A percentile compares a stretch with the other conserved stretches of the same genome.
These are phyloP conservation scores for Empidonax traillii DNA, from an alignment of 2,113 vertebrate species.

Conservation along the genomic window DNA sequence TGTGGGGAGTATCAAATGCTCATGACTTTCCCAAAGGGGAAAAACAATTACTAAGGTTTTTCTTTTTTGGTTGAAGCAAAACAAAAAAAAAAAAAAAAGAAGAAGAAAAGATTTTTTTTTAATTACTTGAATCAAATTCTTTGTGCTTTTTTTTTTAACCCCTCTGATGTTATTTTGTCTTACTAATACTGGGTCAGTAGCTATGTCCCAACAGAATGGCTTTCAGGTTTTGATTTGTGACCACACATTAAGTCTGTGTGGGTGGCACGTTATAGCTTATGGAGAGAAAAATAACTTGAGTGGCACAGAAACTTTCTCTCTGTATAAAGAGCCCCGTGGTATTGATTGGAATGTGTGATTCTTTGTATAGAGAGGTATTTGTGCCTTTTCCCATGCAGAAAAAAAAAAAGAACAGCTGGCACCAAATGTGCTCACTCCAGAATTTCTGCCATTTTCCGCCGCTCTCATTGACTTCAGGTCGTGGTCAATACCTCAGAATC, in stretches of 20 bases:
- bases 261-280: not conserved
- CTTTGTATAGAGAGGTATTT: not conserved
- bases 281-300: not conserved
- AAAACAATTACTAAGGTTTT: not conserved
- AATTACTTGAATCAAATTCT: not conserved
- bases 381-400: not conserved
- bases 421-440: not conserved
- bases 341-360: not conserved
- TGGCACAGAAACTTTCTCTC: not conserved
- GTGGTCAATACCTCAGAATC: not conserved
- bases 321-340: not conserved
- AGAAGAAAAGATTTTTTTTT: not conserved
- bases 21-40: not conserved
- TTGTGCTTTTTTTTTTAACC: not conserved
- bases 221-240: not conserved
- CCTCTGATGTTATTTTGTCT: not conserved
- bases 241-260: not conserved
- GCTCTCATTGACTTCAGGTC: not conserved
- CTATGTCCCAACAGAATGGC: not conserved
- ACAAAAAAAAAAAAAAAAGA: rapidly evolving
- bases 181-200: not conserved
- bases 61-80: not conserved
- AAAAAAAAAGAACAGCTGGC: not conserved
- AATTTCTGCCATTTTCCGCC: slow-evolving; percentile 20
- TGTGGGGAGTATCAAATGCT: not conserved